A percentile compares a stretch with the other conserved stretches of the same genome.
These are phyloP conservation scores for Scolanthus callimorphus DNA, from an alignment of 92 coral and sea anemone genomes.

Conservation along the genomic window DNA sequence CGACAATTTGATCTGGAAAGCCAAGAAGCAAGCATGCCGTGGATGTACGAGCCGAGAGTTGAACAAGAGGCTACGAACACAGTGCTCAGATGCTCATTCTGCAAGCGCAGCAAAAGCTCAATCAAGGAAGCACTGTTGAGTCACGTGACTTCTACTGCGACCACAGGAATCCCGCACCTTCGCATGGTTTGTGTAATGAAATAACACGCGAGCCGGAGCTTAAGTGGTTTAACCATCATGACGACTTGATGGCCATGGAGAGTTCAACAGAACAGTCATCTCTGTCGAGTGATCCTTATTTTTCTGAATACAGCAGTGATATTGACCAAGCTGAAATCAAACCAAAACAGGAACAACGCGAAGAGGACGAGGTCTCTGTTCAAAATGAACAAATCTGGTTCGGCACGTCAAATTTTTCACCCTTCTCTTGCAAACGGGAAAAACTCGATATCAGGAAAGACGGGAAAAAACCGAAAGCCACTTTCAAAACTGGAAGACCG, in stretches of 20 bases:
- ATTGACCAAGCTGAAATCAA: conserved; percentile 4
- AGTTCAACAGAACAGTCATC: neutral
- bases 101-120: conserved; percentile 18
- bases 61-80: conserved; percentile 2
- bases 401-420: neutral
- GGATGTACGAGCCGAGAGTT: conserved; percentile 8
- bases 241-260: neutral
- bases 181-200: too few relatives aligned
- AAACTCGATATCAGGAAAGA: conserved; percentile 20
- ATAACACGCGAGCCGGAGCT: neutral
- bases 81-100: conserved; percentile 31
- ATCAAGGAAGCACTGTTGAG: neutral
- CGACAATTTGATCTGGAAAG: neutral
- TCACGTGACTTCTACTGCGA: neutral
- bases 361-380: neutral
- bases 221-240: neutral
- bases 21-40: neutral
- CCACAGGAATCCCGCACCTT: neutral
- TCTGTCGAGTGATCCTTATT: conserved; percentile 5
- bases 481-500: conserved; percentile 87
- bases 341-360: neutral
- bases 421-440: neutral
- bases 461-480: conserved; percentile 22
- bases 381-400: conserved; percentile 11
- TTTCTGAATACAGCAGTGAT: conserved; percentile 35